Base-by-base conservation (phyloP, 1,140 invertebrate genomes). In the Melitaea cinxia region DNA sequence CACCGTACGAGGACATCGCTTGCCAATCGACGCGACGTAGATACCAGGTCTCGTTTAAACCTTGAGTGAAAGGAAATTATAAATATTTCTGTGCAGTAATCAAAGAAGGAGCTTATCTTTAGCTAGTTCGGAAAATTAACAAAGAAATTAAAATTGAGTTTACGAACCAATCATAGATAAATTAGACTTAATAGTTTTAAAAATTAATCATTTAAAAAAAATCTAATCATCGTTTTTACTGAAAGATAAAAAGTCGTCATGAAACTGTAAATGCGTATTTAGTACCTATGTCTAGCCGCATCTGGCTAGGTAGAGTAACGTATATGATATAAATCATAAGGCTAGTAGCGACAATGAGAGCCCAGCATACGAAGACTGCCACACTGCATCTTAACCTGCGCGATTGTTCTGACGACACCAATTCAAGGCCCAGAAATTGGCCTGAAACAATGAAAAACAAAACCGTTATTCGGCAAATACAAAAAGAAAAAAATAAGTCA, bases 311-410 rank as follows among this genome's bases (percentile, higher is more conserved):
- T 23, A 83, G 52, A 10, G 73, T 72, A 59, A 78, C 72, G 55
- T 78, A 73, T 58, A 84, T 68, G 55, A 89, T 68, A 68, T 81
- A 83, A 65, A 81, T 63, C 14, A 74, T 73, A 28, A 88, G 72
- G 17, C 70, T 80, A 37, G 65, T 69, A 19, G 82, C 80, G n/a
- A 88, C 78, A 30, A 88, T 50, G 54, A 88, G 64, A 2, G 80
- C 75, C 82, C 85, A 88, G 70, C 85, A 88, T 26, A 83, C 77
- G 74, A 85, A 88, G 50, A 90, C 85, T 4, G 80, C 88, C 14
- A 87, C 80, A 63, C 83, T 83, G 73, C 85, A 87, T 53, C 88
- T 81, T 4, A 88, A 68, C 21, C 75, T 70, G 23, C 76, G 76
- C 7, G 72, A 52, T 23, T 77, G 72, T 61, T 73, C 71, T 23